Conservation (phyloP, 2,888 invertebrate genomes). For the Nephrotoma flavescens region DNA sequence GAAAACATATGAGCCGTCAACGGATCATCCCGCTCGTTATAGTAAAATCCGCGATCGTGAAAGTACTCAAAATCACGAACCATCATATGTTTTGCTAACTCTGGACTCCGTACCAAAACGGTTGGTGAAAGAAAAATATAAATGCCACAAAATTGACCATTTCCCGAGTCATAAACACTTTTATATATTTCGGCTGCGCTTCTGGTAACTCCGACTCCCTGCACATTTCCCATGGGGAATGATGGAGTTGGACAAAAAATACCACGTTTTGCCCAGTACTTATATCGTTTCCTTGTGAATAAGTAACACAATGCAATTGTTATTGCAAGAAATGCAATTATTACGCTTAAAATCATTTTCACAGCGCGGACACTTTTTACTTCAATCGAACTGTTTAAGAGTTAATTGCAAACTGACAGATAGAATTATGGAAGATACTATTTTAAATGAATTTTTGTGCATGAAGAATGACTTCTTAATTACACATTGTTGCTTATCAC, state of each 20-base stretch:
- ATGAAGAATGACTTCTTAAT: too few species aligned
- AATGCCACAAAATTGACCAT: not conserved
- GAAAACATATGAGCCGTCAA: constrained; percentile 22
- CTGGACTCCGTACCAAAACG: constrained; percentile 8
- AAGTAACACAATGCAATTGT: not conserved
- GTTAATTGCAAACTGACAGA: too few species aligned
- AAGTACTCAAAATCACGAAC: constrained; percentile 28
- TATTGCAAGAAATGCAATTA: not conserved
- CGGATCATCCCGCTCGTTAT: constrained; percentile 25
- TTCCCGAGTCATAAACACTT: not conserved
- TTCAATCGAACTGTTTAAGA: too few species aligned
- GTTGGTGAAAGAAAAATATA: constrained; percentile 7
- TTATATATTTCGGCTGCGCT: not conserved
- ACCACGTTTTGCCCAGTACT: not conserved
- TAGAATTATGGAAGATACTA: too few species aligned
- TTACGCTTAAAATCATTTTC: not conserved
- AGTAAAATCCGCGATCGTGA: constrained; percentile 23
- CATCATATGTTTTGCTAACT: constrained; percentile 22
- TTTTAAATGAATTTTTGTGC: too few species aligned
- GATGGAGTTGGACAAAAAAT: not conserved
- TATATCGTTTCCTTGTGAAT: not conserved
- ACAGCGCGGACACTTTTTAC: not conserved
- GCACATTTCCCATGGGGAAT: not conserved
- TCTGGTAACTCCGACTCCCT: not conserved
- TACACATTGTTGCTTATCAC: too few species aligned